Conservation (phyloP, 2,888 invertebrate species). For the Stratiomys singularior region DNA sequence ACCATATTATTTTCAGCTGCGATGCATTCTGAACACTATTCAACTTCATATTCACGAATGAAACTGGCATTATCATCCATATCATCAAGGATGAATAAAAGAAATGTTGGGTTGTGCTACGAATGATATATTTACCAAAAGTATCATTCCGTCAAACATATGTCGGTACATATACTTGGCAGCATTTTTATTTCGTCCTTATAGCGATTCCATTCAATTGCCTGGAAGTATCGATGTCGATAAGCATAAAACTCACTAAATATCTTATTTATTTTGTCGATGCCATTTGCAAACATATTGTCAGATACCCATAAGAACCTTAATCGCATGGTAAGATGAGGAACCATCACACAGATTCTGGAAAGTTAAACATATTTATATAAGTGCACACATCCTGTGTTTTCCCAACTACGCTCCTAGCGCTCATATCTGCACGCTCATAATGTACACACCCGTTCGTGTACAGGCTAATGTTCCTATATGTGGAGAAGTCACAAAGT, state of each 20-base stretch:
- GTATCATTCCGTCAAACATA: too few species aligned
- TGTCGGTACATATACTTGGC: too few species aligned
- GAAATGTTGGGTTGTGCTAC: too few species aligned
- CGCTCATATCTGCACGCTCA: not conserved
- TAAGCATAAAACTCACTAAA: not conserved
- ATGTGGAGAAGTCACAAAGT: not conserved
- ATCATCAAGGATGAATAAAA: too few species aligned
- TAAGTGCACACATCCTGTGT: not conserved
- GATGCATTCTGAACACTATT: too few species aligned
- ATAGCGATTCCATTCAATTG: constrained; percentile 18
- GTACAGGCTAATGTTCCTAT: not conserved
- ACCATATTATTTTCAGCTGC: too few species aligned
- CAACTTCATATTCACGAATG: too few species aligned
- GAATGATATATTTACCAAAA: too few species aligned
- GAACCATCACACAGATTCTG: not conserved
- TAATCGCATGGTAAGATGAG: constrained; percentile 4
- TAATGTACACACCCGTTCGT: not conserved
- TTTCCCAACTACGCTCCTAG: not conserved
- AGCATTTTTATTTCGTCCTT: not conserved
- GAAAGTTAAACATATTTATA: too few species aligned
- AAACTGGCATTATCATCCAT: too few species aligned
- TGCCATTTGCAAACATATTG: constrained; percentile 20
- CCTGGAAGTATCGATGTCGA: not conserved
- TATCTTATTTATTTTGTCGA: constrained; percentile 28
- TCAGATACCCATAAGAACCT: not conserved